phyloP scores from a whole-genome alignment of 2,888 invertebrate genomes.

The Drosophila infuscata region DNA sequence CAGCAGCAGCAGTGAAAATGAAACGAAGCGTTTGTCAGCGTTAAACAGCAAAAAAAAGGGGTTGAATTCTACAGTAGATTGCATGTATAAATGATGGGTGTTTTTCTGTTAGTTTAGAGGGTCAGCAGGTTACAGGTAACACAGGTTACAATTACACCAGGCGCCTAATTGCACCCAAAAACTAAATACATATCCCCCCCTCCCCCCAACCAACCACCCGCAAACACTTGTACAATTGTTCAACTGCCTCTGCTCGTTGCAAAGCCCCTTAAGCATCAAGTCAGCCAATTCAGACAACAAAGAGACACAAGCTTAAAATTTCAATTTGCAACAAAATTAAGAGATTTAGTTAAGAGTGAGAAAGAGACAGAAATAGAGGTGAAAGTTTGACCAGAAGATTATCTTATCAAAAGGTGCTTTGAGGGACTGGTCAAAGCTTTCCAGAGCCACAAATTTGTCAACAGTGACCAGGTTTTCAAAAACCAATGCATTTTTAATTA shows the following conservation, averaged over 20 bases:
- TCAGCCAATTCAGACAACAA: conserved; percentile 41
- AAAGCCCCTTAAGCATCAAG: conserved; percentile 58
- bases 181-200: conserved; percentile 32
- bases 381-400: neutral
- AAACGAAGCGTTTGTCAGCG: conserved; percentile 71
- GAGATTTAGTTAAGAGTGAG: no score
- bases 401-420: neutral
- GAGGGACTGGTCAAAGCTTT: neutral
- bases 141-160: conserved; percentile 20
- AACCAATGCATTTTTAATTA: no score
- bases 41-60: conserved; percentile 47
- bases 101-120: conserved; percentile 66
- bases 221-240: neutral
- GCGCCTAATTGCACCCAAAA: conserved; percentile 63
- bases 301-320: conserved; percentile 50
- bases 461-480: neutral
- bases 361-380: neutral
- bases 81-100: conserved; percentile 38
- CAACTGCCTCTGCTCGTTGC: conserved; percentile 3
- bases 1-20: conserved; percentile 52
- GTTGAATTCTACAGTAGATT: conserved; percentile 42
- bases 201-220: no score
- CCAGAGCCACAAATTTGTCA: neutral
- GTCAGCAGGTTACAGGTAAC: conserved; percentile 76
- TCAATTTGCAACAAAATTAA: conserved; percentile 60